phyloP scores from a whole-genome alignment of 2,113 vertebrate species.

The Sebastes schlegelii region DNA sequence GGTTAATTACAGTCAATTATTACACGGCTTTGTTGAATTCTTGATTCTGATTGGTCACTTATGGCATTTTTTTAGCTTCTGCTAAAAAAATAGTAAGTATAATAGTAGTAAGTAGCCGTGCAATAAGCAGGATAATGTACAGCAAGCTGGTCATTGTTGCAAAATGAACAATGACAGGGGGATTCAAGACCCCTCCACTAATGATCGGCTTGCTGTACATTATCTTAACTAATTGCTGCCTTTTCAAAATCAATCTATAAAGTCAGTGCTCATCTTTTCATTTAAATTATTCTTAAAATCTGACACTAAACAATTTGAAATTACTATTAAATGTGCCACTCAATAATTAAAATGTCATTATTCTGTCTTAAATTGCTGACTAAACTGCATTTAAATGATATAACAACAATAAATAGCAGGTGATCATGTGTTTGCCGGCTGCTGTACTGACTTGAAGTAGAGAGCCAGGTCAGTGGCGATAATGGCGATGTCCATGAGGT shows the following conservation, averaged over 20 bases:
- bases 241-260: background rate
- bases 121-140: too few relatives aligned
- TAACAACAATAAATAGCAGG: too few relatives aligned
- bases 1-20: background rate
- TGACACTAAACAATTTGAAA: background rate
- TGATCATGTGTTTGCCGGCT: background rate
- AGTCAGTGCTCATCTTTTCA: background rate
- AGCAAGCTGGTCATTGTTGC: too few relatives aligned
- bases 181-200: too few relatives aligned
- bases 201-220: too few relatives aligned
- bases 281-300: background rate
- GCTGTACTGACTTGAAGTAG: conserved; percentile 85
- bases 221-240: background rate
- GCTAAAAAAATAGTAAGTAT: too few relatives aligned
- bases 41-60: too few relatives aligned
- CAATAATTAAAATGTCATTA: background rate
- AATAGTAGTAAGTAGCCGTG: too few relatives aligned
- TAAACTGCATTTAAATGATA: background rate
- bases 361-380: background rate
- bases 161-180: too few relatives aligned
- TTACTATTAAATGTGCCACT: background rate
- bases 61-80: too few relatives aligned
- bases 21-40: too few relatives aligned
- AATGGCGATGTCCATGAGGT: conserved; percentile 87
- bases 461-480: conserved; percentile 87